These are phyloP conservation scores for Holothuria scabra DNA, from an alignment of 53 echinoderm and acorn worm species.

Conservation along the genomic window DNA sequence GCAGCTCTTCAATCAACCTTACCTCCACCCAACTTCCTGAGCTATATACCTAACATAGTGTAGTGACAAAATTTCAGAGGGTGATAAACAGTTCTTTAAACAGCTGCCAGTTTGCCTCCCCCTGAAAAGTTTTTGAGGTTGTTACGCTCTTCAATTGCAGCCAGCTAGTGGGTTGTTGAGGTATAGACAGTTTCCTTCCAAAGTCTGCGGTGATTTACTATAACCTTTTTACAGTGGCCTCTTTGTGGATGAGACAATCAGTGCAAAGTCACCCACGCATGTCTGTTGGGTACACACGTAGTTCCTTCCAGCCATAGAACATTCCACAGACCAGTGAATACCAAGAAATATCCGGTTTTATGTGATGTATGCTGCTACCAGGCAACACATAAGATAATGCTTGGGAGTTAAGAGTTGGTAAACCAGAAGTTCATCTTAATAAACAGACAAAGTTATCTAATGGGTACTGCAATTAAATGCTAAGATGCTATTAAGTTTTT, in stretches of 20 bases:
- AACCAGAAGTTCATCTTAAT: slow-evolving; percentile 3
- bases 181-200: slow-evolving; percentile 27
- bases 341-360: not conserved
- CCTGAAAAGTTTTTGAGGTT: slow-evolving; percentile 6
- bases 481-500: too few relatives aligned
- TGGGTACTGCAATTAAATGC: too few relatives aligned
- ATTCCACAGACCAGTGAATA: slow-evolving; percentile 13
- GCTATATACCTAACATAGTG: not conserved
- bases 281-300: not conserved
- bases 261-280: slow-evolving; percentile 3
- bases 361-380: slow-evolving; percentile 1
- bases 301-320: slow-evolving; percentile 5
- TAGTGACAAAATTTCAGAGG: not conserved
- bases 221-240: slow-evolving; percentile 19
- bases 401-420: not conserved
- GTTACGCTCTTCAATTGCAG: not conserved
- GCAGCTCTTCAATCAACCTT: too few relatives aligned
- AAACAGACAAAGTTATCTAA: not conserved
- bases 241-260: not conserved
- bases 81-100: not conserved
- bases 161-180: slow-evolving; percentile 25
- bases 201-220: not conserved
- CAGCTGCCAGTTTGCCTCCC: not conserved
- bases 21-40: slow-evolving; percentile 3
- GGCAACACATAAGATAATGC: not conserved